These are phyloP conservation scores for Trematomus loennbergii DNA, from an alignment of 2,113 vertebrate genomes.

Conservation along the genomic window DNA sequence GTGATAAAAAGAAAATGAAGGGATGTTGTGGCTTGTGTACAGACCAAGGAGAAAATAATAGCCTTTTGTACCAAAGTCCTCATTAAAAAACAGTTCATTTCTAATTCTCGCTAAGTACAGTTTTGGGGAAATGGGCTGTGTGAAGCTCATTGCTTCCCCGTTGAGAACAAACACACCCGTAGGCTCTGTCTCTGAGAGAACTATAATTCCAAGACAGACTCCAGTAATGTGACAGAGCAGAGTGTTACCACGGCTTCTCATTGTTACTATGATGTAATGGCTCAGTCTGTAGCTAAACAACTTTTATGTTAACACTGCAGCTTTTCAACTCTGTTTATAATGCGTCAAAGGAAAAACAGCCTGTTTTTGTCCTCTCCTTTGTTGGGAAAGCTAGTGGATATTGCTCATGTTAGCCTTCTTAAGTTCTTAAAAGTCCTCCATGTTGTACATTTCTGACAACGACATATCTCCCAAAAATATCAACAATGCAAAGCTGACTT, in stretches of 20 bases:
- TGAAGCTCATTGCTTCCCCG: conserved; percentile 56
- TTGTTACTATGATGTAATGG: conserved; percentile 27
- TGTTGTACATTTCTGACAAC: no score
- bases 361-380: background rate
- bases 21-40: background rate
- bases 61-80: conserved; percentile 25
- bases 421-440: no score
- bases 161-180: conserved; percentile 43
- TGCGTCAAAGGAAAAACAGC: background rate
- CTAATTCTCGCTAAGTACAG: conserved; percentile 46
- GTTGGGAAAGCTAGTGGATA: background rate
- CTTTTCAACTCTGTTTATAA: conserved; percentile 10
- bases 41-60: background rate
- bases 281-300: conserved; percentile 14
- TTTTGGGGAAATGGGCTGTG: conserved; percentile 66
- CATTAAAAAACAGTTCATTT: conserved; percentile 45
- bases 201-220: conserved; percentile 50
- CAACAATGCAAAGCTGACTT: no score
- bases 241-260: conserved; percentile 20
- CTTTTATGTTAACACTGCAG: background rate
- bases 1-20: background rate
- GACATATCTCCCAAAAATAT: no score
- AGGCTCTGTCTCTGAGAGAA: conserved; percentile 46
- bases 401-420: background rate
- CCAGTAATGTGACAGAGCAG: conserved; percentile 47